Conservation (phyloP, 2,888 invertebrate genomes). For the Holacanthella duospinosa region DNA sequence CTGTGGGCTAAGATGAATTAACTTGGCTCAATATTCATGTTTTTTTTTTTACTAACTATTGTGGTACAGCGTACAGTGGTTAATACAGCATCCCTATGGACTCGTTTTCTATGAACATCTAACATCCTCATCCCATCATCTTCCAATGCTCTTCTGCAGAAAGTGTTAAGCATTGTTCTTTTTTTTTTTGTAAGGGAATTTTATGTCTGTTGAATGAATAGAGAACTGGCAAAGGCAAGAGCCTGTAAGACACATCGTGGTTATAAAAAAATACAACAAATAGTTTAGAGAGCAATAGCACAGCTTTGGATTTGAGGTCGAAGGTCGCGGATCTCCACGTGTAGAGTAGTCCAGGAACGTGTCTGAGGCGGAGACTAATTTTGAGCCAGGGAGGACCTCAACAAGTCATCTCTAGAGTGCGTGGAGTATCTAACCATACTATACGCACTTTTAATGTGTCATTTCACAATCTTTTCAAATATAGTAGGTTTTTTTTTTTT, state of each 20-base stretch:
- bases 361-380: slow-evolving; percentile 10
- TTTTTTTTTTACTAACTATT: no score
- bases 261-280: neutral
- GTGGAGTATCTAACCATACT: neutral
- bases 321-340: slow-evolving; percentile 36
- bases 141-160: no score
- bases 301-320: slow-evolving; percentile 35
- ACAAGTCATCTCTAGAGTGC: no score
- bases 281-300: slow-evolving; percentile 23
- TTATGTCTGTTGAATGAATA: neutral
- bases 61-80: no score
- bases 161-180: no score
- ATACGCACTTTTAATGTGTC: no score
- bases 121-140: no score
- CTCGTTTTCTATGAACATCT: no score
- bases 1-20: neutral
- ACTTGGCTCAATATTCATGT: neutral
- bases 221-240: neutral
- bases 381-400: slow-evolving; percentile 7
- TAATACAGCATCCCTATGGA: no score
- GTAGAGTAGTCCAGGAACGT: slow-evolving; percentile 23
- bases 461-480: neutral
- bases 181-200: neutral
- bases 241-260: neutral
- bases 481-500: neutral